A percentile compares a stretch with the other conserved stretches of the same genome.
These are phyloP conservation scores for Masticophis lateralis DNA, from an alignment of 2,797 vertebrate species.

Conservation along the genomic window DNA sequence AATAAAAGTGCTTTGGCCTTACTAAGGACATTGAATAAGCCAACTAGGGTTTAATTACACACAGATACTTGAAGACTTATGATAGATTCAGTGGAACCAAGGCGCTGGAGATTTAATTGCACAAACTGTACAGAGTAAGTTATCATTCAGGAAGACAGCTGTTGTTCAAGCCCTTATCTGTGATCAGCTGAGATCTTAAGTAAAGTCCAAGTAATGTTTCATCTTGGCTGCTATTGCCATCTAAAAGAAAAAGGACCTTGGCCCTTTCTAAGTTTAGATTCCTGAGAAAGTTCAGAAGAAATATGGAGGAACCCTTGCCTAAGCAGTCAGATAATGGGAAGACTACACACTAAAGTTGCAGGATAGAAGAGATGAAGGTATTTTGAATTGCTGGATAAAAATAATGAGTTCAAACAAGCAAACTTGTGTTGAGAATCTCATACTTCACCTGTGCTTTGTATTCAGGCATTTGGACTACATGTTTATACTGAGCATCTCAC, in stretches of 20 bases:
- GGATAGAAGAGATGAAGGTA: background rate
- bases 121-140: background rate
- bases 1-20: background rate
- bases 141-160: background rate
- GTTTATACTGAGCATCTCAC: background rate
- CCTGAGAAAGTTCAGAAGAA: background rate
- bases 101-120: background rate
- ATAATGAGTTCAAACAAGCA: background rate
- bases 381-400: background rate
- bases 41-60: background rate
- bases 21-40: background rate
- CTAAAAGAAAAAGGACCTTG: background rate
- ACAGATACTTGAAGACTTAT: background rate
- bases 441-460: background rate
- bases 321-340: background rate
- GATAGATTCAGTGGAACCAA: background rate
- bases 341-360: background rate
- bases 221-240: background rate
- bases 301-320: background rate
- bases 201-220: background rate
- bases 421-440: background rate
- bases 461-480: background rate
- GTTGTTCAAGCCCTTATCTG: background rate
- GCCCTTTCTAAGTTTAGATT: background rate
- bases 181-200: background rate